Percentiles rank a stretch among this genome's conserved stretches.
These are phyloP conservation scores for Ypsolopha sequella DNA, from an alignment of 2,888 invertebrate species.

Conservation along the genomic window DNA sequence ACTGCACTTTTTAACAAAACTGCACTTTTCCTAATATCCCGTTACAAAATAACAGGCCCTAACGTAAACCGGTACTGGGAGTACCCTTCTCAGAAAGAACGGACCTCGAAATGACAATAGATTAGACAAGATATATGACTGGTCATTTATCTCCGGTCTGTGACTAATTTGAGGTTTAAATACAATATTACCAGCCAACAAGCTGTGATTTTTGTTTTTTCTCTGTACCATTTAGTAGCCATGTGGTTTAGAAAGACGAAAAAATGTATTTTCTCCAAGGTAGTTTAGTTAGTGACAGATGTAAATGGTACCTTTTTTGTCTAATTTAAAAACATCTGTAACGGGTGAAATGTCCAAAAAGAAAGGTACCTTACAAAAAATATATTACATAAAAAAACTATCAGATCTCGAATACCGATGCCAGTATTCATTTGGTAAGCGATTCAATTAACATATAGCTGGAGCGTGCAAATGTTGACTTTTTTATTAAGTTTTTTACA, in stretches of 20 bases:
- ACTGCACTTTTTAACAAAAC: slow-evolving; percentile 45
- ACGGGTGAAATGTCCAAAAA: background rate
- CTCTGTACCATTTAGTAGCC: slow-evolving; percentile 27
- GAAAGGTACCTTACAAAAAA: background rate
- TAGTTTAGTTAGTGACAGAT: background rate
- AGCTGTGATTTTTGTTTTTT: slow-evolving; percentile 27
- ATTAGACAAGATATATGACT: slow-evolving; percentile 45
- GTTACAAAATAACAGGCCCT: slow-evolving; percentile 57
- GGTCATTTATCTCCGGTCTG: slow-evolving; percentile 41
- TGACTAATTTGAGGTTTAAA: slow-evolving; percentile 61
- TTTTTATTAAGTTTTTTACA: slow-evolving; percentile 20
- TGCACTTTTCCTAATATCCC: slow-evolving; percentile 58
- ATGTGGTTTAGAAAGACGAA: slow-evolving; percentile 26
- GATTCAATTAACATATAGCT: slow-evolving; percentile 49
- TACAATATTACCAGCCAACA: slow-evolving; percentile 33
- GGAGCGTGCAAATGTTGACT: slow-evolving; percentile 43
- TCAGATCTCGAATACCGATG: slow-evolving; percentile 22
- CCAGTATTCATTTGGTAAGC: slow-evolving; percentile 26
- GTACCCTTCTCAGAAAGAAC: slow-evolving; percentile 52
- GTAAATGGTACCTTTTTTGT: background rate
- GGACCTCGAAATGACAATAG: slow-evolving; percentile 44
- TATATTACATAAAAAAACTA: slow-evolving; percentile 25
- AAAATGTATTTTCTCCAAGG: slow-evolving; percentile 9
- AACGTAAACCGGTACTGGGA: slow-evolving; percentile 60
- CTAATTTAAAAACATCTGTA: background rate